phyloP scores from a whole-genome alignment of 2,113 vertebrate species.

The Pyxicephalus adspersus region DNA sequence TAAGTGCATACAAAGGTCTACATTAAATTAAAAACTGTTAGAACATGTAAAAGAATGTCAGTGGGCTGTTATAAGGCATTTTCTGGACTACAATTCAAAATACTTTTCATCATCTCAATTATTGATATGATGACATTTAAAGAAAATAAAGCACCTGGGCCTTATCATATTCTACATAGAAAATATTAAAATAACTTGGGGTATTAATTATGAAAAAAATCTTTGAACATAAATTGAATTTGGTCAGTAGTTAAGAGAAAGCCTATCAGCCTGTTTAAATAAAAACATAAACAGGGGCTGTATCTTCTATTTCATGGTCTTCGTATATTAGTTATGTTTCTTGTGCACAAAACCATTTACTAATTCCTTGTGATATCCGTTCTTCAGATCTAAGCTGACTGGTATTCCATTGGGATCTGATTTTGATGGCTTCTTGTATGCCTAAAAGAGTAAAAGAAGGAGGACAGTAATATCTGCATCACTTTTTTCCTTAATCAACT shows the following conservation, averaged over 20 bases:
- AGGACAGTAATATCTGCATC: neutral
- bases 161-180: constrained; percentile 65
- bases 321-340: constrained; percentile 73
- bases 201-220: constrained; percentile 49
- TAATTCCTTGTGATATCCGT: constrained; percentile 76
- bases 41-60: constrained; percentile 42
- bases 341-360: constrained; percentile 68
- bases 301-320: neutral
- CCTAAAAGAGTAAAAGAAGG: constrained; percentile 65
- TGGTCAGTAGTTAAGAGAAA: constrained; percentile 65
- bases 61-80: constrained; percentile 42
- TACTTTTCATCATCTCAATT: constrained; percentile 17
- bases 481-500: neutral
- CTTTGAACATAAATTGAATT: constrained; percentile 56
- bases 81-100: constrained; percentile 39
- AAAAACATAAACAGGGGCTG: constrained; percentile 12
- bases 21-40: constrained; percentile 41
- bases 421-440: constrained; percentile 73
- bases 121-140: constrained; percentile 52
- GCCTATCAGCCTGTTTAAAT: constrained; percentile 37
- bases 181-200: constrained; percentile 64
- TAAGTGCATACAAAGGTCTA: constrained; percentile 41
- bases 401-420: constrained; percentile 57
- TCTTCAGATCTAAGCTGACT: constrained; percentile 68
- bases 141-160: constrained; percentile 56